phyloP scores from a whole-genome alignment of 2,888 invertebrate genomes.

The Globia sparganii region DNA sequence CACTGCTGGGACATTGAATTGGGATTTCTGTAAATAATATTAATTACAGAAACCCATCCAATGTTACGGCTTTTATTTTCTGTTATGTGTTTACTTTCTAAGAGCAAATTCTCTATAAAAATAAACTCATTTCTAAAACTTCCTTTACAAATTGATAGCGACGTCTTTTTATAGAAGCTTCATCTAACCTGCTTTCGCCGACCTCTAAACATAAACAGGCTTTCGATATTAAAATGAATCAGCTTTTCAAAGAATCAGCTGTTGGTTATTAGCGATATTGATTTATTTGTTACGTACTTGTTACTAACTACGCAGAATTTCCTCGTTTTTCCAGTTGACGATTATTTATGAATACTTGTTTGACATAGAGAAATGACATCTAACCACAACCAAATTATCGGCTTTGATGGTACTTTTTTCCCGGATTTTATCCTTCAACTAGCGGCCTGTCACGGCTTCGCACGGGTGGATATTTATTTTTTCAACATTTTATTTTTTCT shows the following conservation, averaged over 20 bases:
- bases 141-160: neutral
- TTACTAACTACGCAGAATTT: neutral
- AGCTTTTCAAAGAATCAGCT: neutral
- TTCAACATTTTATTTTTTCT: too few relatives aligned
- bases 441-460: too few relatives aligned
- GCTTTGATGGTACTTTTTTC: too few relatives aligned
- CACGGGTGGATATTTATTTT: too few relatives aligned
- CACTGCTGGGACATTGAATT: neutral
- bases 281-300: neutral
- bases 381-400: too few relatives aligned
- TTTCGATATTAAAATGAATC: conserved; percentile 15
- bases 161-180: neutral
- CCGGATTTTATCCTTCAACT: too few relatives aligned
- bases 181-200: neutral
- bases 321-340: neutral
- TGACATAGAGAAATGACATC: too few relatives aligned
- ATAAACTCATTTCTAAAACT: conserved; percentile 2
- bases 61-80: neutral
- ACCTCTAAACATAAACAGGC: conserved; percentile 11
- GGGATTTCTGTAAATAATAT: neutral
- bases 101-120: neutral
- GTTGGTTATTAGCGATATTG: neutral
- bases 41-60: neutral
- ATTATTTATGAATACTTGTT: neutral
- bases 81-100: neutral